Conservation (phyloP, 1,140 invertebrate species). For the Drosophila repleta region DNA sequence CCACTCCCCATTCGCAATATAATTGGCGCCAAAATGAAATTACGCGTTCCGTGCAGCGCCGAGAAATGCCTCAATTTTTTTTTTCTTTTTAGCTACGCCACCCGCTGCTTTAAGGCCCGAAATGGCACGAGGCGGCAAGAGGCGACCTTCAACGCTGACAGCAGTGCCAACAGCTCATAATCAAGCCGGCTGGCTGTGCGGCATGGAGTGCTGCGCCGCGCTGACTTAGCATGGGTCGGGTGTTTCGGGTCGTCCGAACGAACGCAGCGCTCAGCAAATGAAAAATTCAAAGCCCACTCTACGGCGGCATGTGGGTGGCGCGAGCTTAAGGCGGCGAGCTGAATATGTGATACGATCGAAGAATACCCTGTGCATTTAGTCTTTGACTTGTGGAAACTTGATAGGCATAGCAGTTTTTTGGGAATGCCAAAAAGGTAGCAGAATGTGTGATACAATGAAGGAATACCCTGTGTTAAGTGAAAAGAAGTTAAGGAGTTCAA, state of each 20-base stretch:
- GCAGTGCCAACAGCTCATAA: conserved; percentile 49
- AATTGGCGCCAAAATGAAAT: conserved; percentile 69
- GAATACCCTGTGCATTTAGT: neutral
- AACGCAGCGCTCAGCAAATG: conserved; percentile 44
- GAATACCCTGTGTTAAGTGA: too few relatives aligned
- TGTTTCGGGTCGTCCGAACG: conserved; percentile 10
- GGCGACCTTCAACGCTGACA: conserved; percentile 69
- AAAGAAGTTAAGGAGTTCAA: too few relatives aligned
- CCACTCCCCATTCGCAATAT: conserved; percentile 30
- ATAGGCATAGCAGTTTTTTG: too few relatives aligned
- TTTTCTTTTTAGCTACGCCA: conserved; percentile 32
- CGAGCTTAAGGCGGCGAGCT: conserved; percentile 12
- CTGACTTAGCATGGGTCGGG: neutral
- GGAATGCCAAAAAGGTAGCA: too few relatives aligned
- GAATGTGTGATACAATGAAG: too few relatives aligned
- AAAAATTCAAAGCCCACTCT: conserved; percentile 61
- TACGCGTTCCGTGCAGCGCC: conserved; percentile 32
- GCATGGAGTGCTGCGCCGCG: neutral
- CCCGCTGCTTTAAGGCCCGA: conserved; percentile 44
- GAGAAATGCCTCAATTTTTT: conserved; percentile 61
- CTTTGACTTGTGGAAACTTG: too few relatives aligned
- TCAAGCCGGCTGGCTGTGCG: conserved; percentile 28
- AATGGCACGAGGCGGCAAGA: conserved; percentile 42
- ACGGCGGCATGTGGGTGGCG: conserved; percentile 17
- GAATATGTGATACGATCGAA: neutral